phyloP scores from a whole-genome alignment of 2,888 invertebrate genomes.

The Caenorhabditis sp. region DNA sequence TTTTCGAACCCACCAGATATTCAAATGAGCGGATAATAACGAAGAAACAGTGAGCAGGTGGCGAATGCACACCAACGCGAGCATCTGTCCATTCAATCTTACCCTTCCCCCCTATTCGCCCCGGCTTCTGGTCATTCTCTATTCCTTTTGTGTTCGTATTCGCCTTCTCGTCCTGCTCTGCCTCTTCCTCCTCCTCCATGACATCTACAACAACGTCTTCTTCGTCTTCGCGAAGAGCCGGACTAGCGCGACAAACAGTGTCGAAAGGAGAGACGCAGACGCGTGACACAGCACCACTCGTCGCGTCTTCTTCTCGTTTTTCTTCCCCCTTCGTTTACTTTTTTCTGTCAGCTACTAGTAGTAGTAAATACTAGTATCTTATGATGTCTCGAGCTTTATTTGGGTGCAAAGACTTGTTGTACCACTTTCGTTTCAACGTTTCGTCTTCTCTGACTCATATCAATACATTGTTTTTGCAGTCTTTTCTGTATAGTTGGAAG shows the following conservation, averaged over 20 bases:
- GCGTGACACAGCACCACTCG: background rate
- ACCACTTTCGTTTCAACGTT: background rate
- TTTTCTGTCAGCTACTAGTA: background rate
- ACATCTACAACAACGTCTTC: conserved; percentile 7
- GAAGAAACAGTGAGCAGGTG: conserved; percentile 36
- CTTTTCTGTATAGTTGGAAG: too few relatives aligned
- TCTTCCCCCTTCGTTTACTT: conserved; percentile 4
- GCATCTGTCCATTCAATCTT: conserved; percentile 37
- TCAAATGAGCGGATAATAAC: background rate
- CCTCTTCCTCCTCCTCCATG: background rate
- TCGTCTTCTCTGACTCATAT: too few relatives aligned
- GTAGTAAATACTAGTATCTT: background rate
- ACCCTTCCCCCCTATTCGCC: background rate
- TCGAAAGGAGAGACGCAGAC: conserved; percentile 8
- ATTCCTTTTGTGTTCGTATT: conserved; percentile 55
- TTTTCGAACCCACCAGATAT: background rate
- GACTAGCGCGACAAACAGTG: background rate
- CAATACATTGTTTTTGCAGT: too few relatives aligned
- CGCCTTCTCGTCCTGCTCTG: conserved; percentile 6
- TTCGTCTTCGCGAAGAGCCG: conserved; percentile 14
- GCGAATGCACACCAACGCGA: background rate
- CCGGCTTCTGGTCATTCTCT: conserved; percentile 21
- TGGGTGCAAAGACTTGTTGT: too few relatives aligned
- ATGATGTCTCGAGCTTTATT: too few relatives aligned
- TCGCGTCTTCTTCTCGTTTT: conserved; percentile 13